Conservation (phyloP, 2,888 invertebrate genomes). For the Trichogramma dendrolimi region DNA sequence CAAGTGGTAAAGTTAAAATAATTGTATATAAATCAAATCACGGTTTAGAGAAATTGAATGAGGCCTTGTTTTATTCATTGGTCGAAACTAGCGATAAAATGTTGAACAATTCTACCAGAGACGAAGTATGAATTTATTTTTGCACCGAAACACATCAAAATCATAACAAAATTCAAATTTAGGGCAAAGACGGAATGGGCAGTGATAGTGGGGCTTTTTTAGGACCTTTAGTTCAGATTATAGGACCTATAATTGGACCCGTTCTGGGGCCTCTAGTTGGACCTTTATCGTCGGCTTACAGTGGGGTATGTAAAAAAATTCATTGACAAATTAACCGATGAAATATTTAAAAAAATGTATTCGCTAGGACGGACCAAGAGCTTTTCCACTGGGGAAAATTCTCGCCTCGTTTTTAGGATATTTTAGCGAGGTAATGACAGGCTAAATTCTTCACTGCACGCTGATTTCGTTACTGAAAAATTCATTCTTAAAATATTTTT, state of each 20-base stretch:
- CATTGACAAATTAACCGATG: too few species aligned
- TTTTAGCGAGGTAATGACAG: too few species aligned
- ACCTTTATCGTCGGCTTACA: conserved; percentile 41
- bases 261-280: conserved; percentile 45
- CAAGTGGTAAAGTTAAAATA: too few species aligned
- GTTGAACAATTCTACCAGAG: neutral
- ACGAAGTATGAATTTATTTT: neutral
- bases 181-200: conserved; percentile 44
- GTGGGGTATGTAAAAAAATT: conserved; percentile 36
- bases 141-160: neutral
- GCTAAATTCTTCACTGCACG: too few species aligned
- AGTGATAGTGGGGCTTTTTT: conserved; percentile 44
- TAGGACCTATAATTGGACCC: conserved; percentile 45
- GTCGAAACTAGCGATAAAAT: neutral
- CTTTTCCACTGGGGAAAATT: conserved; percentile 34
- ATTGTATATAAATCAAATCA: too few species aligned
- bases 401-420: too few species aligned
- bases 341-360: neutral
- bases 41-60: too few species aligned
- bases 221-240: conserved; percentile 40
- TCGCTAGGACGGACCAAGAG: conserved; percentile 22
- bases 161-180: neutral
- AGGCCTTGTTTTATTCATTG: neutral
- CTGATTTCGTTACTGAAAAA: too few species aligned
- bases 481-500: too few species aligned